These are phyloP conservation scores for Machimus rusticus DNA, from an alignment of 2,888 invertebrate genomes.

Conservation along the genomic window DNA sequence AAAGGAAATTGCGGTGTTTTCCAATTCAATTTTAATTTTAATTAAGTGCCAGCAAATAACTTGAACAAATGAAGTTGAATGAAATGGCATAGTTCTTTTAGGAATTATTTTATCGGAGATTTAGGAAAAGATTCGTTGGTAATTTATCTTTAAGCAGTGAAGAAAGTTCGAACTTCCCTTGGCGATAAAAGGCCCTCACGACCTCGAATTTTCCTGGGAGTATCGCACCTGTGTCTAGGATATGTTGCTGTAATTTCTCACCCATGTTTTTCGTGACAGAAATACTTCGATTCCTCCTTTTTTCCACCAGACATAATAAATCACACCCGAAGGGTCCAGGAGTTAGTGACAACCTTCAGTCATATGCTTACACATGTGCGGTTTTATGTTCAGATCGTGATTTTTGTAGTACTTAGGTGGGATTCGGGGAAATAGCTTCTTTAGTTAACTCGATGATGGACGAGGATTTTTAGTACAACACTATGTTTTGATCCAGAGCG, in stretches of 20 bases:
- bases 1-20: not conserved
- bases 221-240: not conserved
- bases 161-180: not conserved
- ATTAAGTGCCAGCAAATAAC: not conserved
- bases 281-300: not conserved
- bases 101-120: not conserved
- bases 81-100: not conserved
- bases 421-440: not conserved
- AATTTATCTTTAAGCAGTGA: not conserved
- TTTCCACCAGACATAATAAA: not conserved
- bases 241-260: not conserved
- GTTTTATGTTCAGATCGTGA: not conserved
- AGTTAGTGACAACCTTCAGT: not conserved
- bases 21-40: not conserved
- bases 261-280: not conserved
- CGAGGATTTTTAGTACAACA: not conserved
- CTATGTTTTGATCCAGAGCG: not conserved
- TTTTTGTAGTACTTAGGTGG: not conserved
- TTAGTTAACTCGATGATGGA: not conserved
- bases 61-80: not conserved
- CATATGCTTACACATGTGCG: not conserved
- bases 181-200: not conserved
- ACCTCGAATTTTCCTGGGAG: not conserved
- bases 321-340: not conserved
- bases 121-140: not conserved